Evolutionary conservation across 2,888 invertebrate species (phyloP).

Genomic region (Rhabditophanes sp.): DNA sequence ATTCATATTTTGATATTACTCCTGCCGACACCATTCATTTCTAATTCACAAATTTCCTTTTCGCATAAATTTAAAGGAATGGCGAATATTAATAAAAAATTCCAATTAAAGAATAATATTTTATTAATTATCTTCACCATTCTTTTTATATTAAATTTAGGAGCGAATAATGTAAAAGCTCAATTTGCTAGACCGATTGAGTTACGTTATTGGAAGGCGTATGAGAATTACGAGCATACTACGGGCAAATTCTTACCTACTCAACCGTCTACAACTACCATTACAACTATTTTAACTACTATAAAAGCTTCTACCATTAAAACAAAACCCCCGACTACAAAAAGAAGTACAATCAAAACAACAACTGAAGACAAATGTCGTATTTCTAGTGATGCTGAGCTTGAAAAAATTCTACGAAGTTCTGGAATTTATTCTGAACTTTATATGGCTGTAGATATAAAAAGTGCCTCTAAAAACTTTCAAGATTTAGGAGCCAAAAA

Average conservation of each 20-base stretch:
- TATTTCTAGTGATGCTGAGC: constrained; percentile 7
- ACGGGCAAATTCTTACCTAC: constrained; percentile 1
- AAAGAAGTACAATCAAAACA: constrained; percentile 11
- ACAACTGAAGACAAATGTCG: constrained; percentile 8
- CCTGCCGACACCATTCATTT: not conserved
- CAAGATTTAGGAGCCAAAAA: constrained; percentile 17
- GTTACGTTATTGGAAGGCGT: no score
- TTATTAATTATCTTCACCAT: not conserved
- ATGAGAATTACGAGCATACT: not conserved
- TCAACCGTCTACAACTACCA: constrained; percentile 5
- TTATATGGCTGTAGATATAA: constrained; percentile 22
- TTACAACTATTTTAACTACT: not conserved
- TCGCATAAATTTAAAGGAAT: not conserved
- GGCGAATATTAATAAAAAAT: not conserved
- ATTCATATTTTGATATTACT: no score
- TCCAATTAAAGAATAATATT: not conserved
- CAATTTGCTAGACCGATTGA: no score
- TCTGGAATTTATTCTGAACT: constrained; percentile 18
- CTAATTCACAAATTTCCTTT: not conserved
- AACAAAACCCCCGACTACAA: constrained; percentile 1
- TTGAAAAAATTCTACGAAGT: constrained; percentile 12
- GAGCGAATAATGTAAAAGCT: no score
- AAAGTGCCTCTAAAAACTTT: constrained; percentile 15
- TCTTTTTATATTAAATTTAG: no score
- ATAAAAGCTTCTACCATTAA: not conserved